phyloP scores from a whole-genome alignment of 2,113 vertebrate species.

The Eulemur macaco region DNA sequence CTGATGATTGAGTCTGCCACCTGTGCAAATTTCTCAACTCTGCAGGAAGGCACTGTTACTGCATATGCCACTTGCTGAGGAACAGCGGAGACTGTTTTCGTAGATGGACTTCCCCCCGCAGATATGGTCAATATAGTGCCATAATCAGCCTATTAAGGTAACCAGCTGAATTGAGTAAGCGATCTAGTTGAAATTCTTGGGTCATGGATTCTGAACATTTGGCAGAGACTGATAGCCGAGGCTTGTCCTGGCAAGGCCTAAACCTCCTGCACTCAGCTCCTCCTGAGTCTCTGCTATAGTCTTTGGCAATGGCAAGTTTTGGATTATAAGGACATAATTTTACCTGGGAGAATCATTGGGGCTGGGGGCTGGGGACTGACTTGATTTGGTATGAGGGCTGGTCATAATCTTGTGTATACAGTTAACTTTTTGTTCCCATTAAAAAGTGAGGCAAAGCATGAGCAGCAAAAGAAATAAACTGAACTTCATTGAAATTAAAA shows the following conservation, averaged over 20 bases:
- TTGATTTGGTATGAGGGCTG: background rate
- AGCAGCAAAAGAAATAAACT: background rate
- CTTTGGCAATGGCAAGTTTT: background rate
- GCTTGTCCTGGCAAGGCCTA: background rate
- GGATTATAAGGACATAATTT: background rate
- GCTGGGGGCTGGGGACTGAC: background rate
- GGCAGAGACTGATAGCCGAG: background rate
- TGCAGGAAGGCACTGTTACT: background rate
- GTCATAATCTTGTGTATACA: background rate
- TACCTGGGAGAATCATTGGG: background rate
- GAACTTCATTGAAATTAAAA: background rate
- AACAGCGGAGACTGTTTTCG: background rate
- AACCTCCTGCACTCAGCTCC: background rate
- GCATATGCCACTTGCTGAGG: background rate
- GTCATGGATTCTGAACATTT: background rate
- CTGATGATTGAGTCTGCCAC: background rate
- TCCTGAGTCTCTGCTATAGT: background rate
- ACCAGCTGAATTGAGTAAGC: background rate
- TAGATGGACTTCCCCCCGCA: background rate
- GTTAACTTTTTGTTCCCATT: background rate
- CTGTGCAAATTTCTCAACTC: background rate
- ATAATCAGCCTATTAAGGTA: background rate
- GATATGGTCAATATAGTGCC: background rate
- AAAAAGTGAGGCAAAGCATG: background rate
- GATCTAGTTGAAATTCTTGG: background rate